Evolutionary conservation across 2,797 vertebrate genomes (phyloP).

Genomic region (Lagocephalus sceleratus): DNA sequence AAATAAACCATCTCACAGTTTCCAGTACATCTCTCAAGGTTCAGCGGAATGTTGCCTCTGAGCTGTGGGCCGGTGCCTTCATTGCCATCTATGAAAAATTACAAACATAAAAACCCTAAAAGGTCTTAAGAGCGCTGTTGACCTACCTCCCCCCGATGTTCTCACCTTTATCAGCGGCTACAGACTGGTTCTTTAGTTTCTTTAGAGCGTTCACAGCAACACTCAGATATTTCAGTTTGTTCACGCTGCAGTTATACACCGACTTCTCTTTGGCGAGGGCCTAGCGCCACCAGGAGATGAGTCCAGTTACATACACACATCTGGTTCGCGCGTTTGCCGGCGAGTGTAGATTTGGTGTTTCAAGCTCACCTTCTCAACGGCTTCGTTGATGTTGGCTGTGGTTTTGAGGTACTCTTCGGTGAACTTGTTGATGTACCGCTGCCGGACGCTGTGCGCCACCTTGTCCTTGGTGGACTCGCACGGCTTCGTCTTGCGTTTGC

Average conservation of each 20-base stretch:
- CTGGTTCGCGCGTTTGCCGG: too few species aligned
- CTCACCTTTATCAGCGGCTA: constrained; percentile 63
- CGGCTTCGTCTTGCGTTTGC: constrained; percentile 60
- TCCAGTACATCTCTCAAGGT: constrained; percentile 46
- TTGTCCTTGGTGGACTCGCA: constrained; percentile 60
- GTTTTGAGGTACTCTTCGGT: constrained; percentile 80
- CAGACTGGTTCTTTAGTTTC: constrained; percentile 77
- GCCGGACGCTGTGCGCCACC: constrained; percentile 79
- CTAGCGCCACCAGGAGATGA: constrained; percentile 40
- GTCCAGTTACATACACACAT: background rate
- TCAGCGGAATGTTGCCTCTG: constrained; percentile 73
- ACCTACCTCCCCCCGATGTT: background rate
- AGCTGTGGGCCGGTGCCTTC: constrained; percentile 39
- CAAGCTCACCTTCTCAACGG: constrained; percentile 79
- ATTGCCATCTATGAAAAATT: constrained; percentile 54
- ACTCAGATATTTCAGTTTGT: constrained; percentile 83
- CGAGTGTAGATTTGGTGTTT: background rate
- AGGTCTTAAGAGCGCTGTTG: background rate
- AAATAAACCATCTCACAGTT: constrained; percentile 52
- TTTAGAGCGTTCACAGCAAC: constrained; percentile 81
- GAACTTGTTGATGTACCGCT: constrained; percentile 78
- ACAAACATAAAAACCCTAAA: background rate
- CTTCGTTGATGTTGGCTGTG: constrained; percentile 73
- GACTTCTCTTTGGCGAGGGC: constrained; percentile 80
- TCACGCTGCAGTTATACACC: constrained; percentile 78